A percentile compares a stretch with the other conserved stretches of the same genome.
These are phyloP conservation scores for Microtus pennsylvanicus DNA, from an alignment of 2,113 vertebrate genomes.

Conservation along the genomic window DNA sequence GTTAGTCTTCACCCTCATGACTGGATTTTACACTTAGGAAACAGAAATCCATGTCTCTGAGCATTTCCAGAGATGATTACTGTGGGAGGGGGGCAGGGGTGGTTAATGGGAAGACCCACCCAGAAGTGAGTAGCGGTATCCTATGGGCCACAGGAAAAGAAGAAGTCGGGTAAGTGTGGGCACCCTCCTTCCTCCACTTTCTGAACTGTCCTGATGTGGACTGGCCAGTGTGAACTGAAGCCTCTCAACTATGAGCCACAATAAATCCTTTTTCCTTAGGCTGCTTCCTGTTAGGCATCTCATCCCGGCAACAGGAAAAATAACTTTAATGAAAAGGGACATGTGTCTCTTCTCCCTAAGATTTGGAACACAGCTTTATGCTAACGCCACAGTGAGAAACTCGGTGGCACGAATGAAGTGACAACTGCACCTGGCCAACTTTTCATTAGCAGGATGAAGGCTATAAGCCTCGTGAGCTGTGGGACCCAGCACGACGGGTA, in stretches of 20 bases:
- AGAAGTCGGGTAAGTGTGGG: background rate
- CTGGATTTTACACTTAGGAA: background rate
- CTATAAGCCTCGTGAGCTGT: background rate
- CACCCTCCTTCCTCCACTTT: background rate
- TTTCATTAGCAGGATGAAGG: background rate
- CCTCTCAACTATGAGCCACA: background rate
- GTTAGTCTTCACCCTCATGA: background rate
- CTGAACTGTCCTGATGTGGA: background rate
- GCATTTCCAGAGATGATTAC: background rate
- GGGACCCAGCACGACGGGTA: background rate
- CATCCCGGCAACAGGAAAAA: background rate
- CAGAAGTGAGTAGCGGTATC: background rate
- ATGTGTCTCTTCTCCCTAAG: background rate
- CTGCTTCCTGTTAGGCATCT: background rate
- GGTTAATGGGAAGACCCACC: background rate
- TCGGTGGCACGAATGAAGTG: background rate
- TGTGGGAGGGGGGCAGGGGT: background rate
- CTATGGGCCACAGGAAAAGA: background rate
- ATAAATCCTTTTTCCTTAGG: background rate
- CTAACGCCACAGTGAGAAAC: fast-evolving
- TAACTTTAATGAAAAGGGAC: background rate
- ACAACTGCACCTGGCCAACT: background rate
- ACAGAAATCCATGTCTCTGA: background rate
- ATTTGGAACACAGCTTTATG: fast-evolving
- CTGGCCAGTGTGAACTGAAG: background rate